These are phyloP conservation scores for Chlamydotis undulata DNA, from an alignment of 2,113 vertebrate species.

Conservation along the genomic window DNA sequence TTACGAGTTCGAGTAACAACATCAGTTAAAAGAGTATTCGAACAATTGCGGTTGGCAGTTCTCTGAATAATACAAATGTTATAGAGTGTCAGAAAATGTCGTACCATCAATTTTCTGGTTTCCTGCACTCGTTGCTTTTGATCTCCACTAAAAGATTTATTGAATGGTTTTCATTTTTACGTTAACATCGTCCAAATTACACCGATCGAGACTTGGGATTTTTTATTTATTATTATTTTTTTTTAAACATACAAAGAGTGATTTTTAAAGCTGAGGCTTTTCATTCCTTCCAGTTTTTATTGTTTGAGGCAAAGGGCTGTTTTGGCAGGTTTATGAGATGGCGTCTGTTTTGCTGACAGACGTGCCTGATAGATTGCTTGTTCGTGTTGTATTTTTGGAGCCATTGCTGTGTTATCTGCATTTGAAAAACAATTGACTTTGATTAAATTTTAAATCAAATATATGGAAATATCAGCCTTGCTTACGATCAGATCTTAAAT, in stretches of 20 bases:
- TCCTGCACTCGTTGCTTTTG: constrained; percentile 60
- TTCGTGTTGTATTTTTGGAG: constrained; percentile 9
- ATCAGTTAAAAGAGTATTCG: not conserved
- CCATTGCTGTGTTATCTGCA: not conserved
- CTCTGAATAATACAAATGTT: constrained; percentile 44
- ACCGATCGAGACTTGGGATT: not conserved
- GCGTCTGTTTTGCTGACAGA: constrained; percentile 49
- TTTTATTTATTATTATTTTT: not conserved
- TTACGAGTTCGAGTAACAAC: constrained; percentile 6
- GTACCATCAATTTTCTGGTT: constrained; percentile 51
- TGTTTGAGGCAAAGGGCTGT: constrained; percentile 35
- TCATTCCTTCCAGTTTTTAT: constrained; percentile 41
- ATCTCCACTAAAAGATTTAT: constrained; percentile 66
- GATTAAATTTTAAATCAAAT: constrained; percentile 49
- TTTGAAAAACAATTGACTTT: constrained; percentile 34
- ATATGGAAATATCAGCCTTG: not conserved
- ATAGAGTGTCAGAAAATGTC: constrained; percentile 12
- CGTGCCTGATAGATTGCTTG: constrained; percentile 50
- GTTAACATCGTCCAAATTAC: constrained; percentile 41
- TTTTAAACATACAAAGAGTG: not conserved
- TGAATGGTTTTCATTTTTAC: not conserved
- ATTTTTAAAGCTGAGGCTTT: not conserved
- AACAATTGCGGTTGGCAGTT: constrained; percentile 54
- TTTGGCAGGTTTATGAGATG: constrained; percentile 68
- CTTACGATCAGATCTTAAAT: not conserved